phyloP scores from a whole-genome alignment of 2,888 invertebrate species.

The Cetonia aurata region DNA sequence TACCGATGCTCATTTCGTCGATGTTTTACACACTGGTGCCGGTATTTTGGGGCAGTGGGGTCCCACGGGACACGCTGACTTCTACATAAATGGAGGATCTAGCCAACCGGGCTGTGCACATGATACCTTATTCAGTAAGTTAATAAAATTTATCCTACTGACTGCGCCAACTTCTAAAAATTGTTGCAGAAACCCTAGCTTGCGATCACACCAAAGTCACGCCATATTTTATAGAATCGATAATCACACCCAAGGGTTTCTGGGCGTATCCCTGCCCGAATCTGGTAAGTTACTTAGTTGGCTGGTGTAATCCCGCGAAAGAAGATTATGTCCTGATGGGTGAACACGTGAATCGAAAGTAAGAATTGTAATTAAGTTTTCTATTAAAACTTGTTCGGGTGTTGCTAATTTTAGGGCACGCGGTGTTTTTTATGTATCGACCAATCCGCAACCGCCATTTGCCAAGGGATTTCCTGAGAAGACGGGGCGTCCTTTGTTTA shows the following conservation, averaged over 20 bases:
- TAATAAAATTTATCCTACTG: too few relatives aligned
- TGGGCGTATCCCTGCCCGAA: constrained; percentile 89
- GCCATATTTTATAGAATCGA: constrained; percentile 91
- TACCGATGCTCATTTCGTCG: constrained; percentile 86
- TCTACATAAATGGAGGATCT: constrained; percentile 90
- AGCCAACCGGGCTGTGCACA: constrained; percentile 90
- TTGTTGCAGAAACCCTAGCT: constrained; percentile 80
- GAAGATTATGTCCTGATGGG: constrained; percentile 89
- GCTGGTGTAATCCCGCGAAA: constrained; percentile 85
- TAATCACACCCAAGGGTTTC: constrained; percentile 82
- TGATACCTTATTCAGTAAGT: constrained; percentile 84
- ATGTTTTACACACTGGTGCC: constrained; percentile 87
- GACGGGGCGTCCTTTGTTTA: constrained; percentile 41
- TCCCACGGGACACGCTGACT: constrained; percentile 89
- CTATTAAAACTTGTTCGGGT: background rate
- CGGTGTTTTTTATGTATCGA: constrained; percentile 89
- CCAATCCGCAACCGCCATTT: constrained; percentile 85
- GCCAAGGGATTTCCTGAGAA: constrained; percentile 85
- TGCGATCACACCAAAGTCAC: constrained; percentile 93
- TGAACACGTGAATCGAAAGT: constrained; percentile 84
- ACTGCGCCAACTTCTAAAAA: background rate
- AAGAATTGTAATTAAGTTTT: constrained; percentile 60
- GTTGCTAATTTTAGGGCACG: constrained; percentile 74
- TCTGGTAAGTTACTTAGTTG: constrained; percentile 85
- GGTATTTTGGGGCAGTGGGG: constrained; percentile 92